A percentile compares a stretch with the other conserved stretches of the same genome.
Conservation (phyloP, 2,888 invertebrate genomes). For the Drosophila imparisetae region DNA sequence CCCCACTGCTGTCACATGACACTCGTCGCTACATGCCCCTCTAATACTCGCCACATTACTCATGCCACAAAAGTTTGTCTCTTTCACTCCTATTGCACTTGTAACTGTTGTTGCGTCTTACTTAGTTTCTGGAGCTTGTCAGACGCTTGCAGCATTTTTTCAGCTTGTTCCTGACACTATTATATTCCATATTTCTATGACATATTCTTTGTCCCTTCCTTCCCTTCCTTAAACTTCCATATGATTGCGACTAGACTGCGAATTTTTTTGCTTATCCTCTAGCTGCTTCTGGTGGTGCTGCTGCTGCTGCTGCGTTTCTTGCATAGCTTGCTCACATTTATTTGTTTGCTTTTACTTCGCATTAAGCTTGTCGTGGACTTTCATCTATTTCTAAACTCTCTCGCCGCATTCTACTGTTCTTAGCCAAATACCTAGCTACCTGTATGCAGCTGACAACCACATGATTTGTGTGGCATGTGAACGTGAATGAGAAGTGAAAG, state of each 20-base stretch:
- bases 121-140: slow-evolving; percentile 58
- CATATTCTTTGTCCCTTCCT: slow-evolving; percentile 6
- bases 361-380: slow-evolving; percentile 27
- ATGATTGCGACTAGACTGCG: slow-evolving; percentile 22
- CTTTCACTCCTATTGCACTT: slow-evolving; percentile 23
- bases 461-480: slow-evolving; percentile 47
- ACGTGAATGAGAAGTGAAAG: slow-evolving; percentile 18
- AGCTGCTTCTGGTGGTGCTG: slow-evolving; percentile 6
- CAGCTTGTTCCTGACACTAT: slow-evolving; percentile 75
- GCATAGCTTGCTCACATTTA: slow-evolving; percentile 33
- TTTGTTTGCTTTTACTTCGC: slow-evolving; percentile 31
- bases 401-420: slow-evolving; percentile 4
- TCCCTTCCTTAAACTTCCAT: slow-evolving; percentile 2
- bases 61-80: slow-evolving; percentile 40
- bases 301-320: slow-evolving; percentile 6
- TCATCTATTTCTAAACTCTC: slow-evolving; percentile 2
- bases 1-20: not conserved
- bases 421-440: slow-evolving; percentile 32
- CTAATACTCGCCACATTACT: slow-evolving; percentile 16
- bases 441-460: slow-evolving; percentile 41
- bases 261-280: slow-evolving; percentile 18
- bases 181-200: slow-evolving; percentile 72
- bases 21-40: not conserved
- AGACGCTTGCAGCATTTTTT: slow-evolving; percentile 54
- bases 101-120: slow-evolving; percentile 22